A percentile compares a stretch with the other conserved stretches of the same genome.
Conservation (phyloP, 37 sponge, comb jelly and placozoan genomes). For the Ephydatia muelleri region DNA sequence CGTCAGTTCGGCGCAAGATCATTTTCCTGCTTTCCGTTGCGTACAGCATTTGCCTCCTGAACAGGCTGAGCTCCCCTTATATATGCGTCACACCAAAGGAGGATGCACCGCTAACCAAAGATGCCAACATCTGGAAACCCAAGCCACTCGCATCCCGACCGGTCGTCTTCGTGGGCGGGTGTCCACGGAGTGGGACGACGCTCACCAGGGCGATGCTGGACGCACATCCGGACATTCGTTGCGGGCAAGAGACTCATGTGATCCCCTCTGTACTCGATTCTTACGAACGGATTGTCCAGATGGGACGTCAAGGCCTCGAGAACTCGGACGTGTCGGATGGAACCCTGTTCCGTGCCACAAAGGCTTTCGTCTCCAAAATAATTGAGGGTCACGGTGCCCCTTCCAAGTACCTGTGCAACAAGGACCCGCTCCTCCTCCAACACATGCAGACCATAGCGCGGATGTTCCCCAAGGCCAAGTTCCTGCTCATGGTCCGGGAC, state of each 20-base stretch:
- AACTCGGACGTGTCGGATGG: constrained; percentile 62
- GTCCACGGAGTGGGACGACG: constrained; percentile 90
- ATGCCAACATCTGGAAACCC: no score
- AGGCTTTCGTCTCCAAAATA: constrained; percentile 57
- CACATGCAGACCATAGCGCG: constrained; percentile 42
- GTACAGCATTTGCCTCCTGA: no score
- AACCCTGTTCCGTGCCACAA: constrained; percentile 51
- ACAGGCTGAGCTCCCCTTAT: no score
- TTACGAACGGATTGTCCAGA: constrained; percentile 38
- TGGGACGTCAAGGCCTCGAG: constrained; percentile 55
- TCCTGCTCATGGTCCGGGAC: constrained; percentile 81
- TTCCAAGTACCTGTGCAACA: constrained; percentile 78
- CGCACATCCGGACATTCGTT: constrained; percentile 90
- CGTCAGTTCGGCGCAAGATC: no score
- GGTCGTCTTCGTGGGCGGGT: constrained; percentile 86
- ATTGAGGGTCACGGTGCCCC: constrained; percentile 66
- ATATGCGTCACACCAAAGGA: no score
- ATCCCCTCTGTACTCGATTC: constrained; percentile 27
- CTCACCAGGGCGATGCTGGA: constrained; percentile 87
- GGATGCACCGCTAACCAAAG: no score
- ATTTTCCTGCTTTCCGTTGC: no score
- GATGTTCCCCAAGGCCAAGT: constrained; percentile 84
- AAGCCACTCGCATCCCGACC: no score
- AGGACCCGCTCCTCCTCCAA: constrained; percentile 84
- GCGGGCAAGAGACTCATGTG: constrained; percentile 89